phyloP scores from a whole-genome alignment of 2,797 vertebrate genomes.

The Argentina silus region DNA sequence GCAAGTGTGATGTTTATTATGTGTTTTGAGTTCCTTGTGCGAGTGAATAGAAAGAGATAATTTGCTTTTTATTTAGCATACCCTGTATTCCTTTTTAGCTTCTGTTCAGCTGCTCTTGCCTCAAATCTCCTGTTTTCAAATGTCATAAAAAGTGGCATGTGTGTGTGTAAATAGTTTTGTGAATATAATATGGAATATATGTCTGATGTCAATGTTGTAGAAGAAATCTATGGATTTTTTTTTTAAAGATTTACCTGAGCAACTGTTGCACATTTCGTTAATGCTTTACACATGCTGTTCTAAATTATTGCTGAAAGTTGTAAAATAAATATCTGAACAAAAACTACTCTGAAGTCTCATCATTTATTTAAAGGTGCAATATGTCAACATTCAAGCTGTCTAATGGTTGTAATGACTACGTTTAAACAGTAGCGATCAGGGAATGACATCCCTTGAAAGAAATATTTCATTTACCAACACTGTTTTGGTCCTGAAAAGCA shows the following conservation, averaged over 20 bases:
- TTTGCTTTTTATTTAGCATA: constrained; percentile 71
- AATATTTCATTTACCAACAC: too few species aligned
- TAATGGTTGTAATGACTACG: too few species aligned
- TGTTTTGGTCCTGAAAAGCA: too few species aligned
- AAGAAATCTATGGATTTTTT: constrained; percentile 85
- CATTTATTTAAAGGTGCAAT: constrained; percentile 9
- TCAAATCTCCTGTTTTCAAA: constrained; percentile 85
- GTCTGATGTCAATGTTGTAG: constrained; percentile 96
- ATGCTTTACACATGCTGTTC: constrained; percentile 95
- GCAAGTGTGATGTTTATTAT: constrained; percentile 59
- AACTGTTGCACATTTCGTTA: constrained; percentile 94
- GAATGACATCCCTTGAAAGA: too few species aligned
- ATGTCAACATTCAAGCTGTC: too few species aligned
- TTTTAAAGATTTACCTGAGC: constrained; percentile 84
- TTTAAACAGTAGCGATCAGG: too few species aligned
- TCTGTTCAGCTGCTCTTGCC: constrained; percentile 81
- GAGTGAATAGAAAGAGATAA: constrained; percentile 65
- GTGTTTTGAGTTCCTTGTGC: constrained; percentile 67
- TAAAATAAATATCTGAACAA: constrained; percentile 89
- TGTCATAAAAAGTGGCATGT: constrained; percentile 86
- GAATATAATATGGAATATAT: constrained; percentile 86
- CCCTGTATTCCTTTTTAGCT: constrained; percentile 80
- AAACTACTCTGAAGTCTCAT: constrained; percentile 61
- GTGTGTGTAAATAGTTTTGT: constrained; percentile 82
- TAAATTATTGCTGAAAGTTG: constrained; percentile 97